Percentiles rank a stretch among this genome's conserved stretches.
Evolutionary conservation across 2,888 invertebrate genomes (phyloP).

Genomic region (Hesperia comma): DNA sequence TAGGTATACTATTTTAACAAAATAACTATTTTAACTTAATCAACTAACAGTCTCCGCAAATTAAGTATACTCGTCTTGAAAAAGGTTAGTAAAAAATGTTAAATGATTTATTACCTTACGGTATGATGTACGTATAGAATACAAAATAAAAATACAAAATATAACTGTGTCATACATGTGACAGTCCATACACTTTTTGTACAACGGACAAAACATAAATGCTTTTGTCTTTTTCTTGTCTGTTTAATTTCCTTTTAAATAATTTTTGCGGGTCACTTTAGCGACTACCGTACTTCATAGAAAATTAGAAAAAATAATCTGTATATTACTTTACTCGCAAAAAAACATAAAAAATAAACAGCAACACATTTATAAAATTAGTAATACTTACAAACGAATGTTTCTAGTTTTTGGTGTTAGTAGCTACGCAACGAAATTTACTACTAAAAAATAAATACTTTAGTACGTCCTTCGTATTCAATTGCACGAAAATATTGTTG

Average conservation of each 20-base stretch:
- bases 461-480: slow-evolving; percentile 59
- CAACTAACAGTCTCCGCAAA: slow-evolving; percentile 65
- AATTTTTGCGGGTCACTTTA: not conserved
- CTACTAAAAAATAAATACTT: slow-evolving; percentile 69
- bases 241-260: too few species aligned
- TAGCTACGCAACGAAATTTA: slow-evolving; percentile 70
- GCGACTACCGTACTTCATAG: slow-evolving; percentile 5
- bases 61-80: slow-evolving; percentile 53
- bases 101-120: slow-evolving; percentile 5
- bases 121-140: not conserved
- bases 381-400: slow-evolving; percentile 58
- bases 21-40: slow-evolving; percentile 45
- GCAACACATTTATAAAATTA: slow-evolving; percentile 45
- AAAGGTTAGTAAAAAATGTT: slow-evolving; percentile 24
- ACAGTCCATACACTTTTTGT: not conserved
- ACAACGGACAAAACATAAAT: not conserved
- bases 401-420: slow-evolving; percentile 81
- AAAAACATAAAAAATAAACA: slow-evolving; percentile 40
- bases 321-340: slow-evolving; percentile 22
- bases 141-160: not conserved
- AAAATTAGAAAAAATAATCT: slow-evolving; percentile 19
- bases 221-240: not conserved
- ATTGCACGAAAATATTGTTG: slow-evolving; percentile 65
- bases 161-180: too few species aligned
- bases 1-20: slow-evolving; percentile 24